These are phyloP conservation scores for Rhinoptilus africanus DNA, from an alignment of 2,113 vertebrate species.

Conservation along the genomic window DNA sequence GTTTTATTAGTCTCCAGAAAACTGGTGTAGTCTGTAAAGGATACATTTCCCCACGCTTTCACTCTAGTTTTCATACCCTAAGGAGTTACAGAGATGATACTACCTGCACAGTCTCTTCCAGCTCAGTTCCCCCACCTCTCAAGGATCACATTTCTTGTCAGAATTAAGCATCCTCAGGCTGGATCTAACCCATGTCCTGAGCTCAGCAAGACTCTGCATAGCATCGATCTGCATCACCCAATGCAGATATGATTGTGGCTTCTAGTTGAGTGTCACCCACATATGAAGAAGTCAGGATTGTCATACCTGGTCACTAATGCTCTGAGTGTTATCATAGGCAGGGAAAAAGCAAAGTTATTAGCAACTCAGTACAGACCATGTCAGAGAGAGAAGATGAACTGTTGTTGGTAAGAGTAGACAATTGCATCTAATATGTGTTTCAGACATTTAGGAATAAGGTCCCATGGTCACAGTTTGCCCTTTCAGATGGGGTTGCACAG, in stretches of 20 bases:
- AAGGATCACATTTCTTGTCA: background rate
- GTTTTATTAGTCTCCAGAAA: background rate
- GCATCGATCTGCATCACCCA: background rate
- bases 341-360: background rate
- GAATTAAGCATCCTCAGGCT: background rate
- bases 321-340: background rate
- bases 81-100: background rate
- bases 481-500: background rate
- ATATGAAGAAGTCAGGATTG: background rate
- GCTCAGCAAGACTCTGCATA: background rate
- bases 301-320: background rate
- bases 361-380: background rate
- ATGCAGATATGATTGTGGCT: background rate
- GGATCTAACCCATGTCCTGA: background rate
- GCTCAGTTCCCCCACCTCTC: background rate
- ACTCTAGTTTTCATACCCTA: background rate
- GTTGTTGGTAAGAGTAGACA: background rate
- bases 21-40: background rate
- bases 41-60: background rate
- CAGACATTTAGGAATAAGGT: background rate
- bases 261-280: background rate
- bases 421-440: background rate
- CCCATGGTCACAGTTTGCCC: background rate
- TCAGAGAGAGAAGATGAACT: background rate
- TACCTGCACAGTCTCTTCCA: background rate